Evolutionary conservation across 2,888 invertebrate genomes (phyloP), one percentile per base, ranked within the genome.

Genomic region (Sesia bembeciformis): DNA sequence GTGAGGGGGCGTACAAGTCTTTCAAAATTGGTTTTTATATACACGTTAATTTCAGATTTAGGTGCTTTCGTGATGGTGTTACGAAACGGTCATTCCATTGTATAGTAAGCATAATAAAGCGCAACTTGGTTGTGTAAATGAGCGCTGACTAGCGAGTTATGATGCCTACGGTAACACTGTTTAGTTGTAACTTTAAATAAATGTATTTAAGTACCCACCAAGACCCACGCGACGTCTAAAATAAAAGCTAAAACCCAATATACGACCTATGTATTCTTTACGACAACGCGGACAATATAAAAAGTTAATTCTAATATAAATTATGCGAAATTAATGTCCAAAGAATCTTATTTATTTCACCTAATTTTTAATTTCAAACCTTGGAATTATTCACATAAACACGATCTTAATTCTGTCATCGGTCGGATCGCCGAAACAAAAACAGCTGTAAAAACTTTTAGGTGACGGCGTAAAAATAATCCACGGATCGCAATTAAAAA

Each of bases 11-110:
- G 52, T 55, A 52, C 7, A 60, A 70, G 60, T 67, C 70, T 59
- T 54, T 51, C 6, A 40, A 59, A 56, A 60, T 64, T 74, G 84
- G 82, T 81, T 74, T 65, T 63, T 60, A 64, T 66, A 68, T 66
- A 76, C 85, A 85, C 87, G 86, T 86, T 88, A 87, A 87, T 88
- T 86, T 86, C 82, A 84, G 80, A 87, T 87, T 88, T 84, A 80
- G 84, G 80, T 74, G 77, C 72, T 82, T 85, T 84, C 82, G 83
- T 85, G 84, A 76, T 81, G 74, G 71, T 64, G 70, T 83, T 84
- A 80, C 72, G 80, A 77, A 85, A 84, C 72, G 71, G 68, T 72
- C 70, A 74, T 74, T 82, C 76, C 77, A 78, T 84, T 83, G 84
- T 85, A 74, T 65, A 62, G 68, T 65, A 64, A 76, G 67, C 67